Base-by-base conservation (phyloP, 2,888 invertebrate species). In the Ophonus ardosiacus region DNA sequence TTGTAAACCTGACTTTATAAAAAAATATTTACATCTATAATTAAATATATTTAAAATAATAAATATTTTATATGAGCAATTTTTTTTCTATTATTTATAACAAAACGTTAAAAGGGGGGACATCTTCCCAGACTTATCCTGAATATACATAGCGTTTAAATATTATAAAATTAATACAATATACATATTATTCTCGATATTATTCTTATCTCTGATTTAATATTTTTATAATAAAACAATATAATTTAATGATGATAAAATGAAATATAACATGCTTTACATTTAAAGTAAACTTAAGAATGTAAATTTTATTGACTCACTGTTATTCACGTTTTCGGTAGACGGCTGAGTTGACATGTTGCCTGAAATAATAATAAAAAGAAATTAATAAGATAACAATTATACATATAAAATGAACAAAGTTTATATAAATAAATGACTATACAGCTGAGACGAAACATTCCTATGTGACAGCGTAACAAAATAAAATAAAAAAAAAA, bases 251-350 rank as follows among this genome's bases (percentile, higher is more conserved):
- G 21, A 15, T 15, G n/a, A 10, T 59, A 61, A 43, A 63, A 63
- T 13, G 18, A 79, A 79, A 59, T 57, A 61, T 79, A 59, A 24
- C 38, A 59, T 68, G 68, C 24, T 68, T 15, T 18, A 68, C 31
- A 21, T 15, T 31, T 31, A 31, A 6, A 5, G 10, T n/a, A 68
- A 68, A 13, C 2, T 18, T 43, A 74, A 40, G 43, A 74, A 74
- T 74, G 18, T 43, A 40, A 74, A 43, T 38, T 38, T 31, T 7
- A 59, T 21, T 63, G 17, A 84, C 84, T 84, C 84, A 84, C 84
- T 78, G 51, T 76, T 78, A 78, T 76, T 61, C 76, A 84, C 63
- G 38, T 84, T 78, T 63, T 84, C 84, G 40, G 61, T 84, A 63
- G 84, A 84, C 24, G 84, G 76, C 83, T 76, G 83, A 31, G 74